Percentiles rank a stretch among this genome's conserved stretches.
These are phyloP conservation scores for Baryphthengus martii DNA, from an alignment of 2,113 vertebrate genomes.

Conservation along the genomic window DNA sequence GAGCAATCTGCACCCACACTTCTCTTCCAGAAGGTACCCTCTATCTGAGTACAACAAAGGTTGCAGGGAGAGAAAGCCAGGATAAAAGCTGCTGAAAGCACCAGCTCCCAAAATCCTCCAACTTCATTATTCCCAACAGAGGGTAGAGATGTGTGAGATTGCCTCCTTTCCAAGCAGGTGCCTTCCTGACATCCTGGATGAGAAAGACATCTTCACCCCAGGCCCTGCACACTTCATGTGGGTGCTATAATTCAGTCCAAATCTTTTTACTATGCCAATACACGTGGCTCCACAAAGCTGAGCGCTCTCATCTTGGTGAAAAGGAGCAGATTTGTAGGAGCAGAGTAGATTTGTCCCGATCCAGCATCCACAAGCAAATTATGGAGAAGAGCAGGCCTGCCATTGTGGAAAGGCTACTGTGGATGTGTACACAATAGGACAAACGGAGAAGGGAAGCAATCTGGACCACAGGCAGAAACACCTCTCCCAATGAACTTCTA, in stretches of 20 bases:
- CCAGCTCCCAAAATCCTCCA: background rate
- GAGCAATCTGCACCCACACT: background rate
- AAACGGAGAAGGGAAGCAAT: background rate
- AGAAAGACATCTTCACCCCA: background rate
- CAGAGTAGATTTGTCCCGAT: background rate
- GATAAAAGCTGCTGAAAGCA: background rate
- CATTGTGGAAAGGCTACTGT: background rate
- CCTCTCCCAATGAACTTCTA: background rate
- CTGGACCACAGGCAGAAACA: background rate
- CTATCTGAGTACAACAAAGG: background rate
- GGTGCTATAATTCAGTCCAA: background rate
- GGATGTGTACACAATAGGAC: background rate
- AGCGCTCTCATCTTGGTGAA: background rate
- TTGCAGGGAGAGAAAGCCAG: background rate
- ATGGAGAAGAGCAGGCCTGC: background rate
- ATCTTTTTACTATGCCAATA: background rate
- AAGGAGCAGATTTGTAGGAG: background rate
- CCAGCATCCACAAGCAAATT: background rate
- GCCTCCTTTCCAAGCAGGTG: background rate
- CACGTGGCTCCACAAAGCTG: background rate
- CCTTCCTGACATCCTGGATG: background rate
- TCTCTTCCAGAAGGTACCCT: background rate
- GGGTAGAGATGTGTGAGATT: background rate
- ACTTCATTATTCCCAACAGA: background rate
- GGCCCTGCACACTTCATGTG: background rate